Evolutionary conservation across 1,140 invertebrate species (phyloP), one percentile per base, ranked within the genome.

Genomic region (Lepidurus arcticus): DNA sequence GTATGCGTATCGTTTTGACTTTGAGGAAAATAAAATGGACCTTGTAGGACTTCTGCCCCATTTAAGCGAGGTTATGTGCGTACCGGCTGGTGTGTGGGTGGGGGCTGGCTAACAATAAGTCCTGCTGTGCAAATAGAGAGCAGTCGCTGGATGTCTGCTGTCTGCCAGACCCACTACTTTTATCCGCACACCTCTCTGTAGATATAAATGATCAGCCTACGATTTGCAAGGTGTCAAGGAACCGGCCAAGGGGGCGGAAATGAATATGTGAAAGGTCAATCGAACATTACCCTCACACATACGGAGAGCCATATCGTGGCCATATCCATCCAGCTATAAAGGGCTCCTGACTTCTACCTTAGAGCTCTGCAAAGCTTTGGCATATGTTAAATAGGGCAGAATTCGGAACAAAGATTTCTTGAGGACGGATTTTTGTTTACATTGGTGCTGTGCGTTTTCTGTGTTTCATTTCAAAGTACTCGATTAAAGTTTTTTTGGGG

Each of bases 101-200:
- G 34, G 53, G 53, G 53, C 53, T 65, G 53, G 6, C 13, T 65
- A 65, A 65, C 53, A 65, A 65, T 21, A 4, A 65, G 53, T 65
- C 53, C 53, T 65, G 53, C 53, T 65, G 53, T 65, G 53, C 53
- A 65, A 65, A 65, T 65, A 65, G 53, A 65, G 53, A 65, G 53
- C 53, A 16, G 16, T 65, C 16, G 53, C 9, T 65, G 53, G 53
- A 65, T 11, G 53, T 65, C 53, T 13, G 53, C 53, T 65, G 53
- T 65, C 53, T 13, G 13, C 6, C 53, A 9, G 21, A 65, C 16
- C 16, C 16, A 7, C 53, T 7, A 11, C 21, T n/a, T 65, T 65
- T 13, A 65, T 65, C 16, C 21, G 9, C 21, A 65, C 6, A 65
- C 6, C 53, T 65, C 9, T 65, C 16, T 65, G 53, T 13, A 65